Base-by-base conservation (phyloP, 2,888 invertebrate species). In the Mycalesis mineus region DNA sequence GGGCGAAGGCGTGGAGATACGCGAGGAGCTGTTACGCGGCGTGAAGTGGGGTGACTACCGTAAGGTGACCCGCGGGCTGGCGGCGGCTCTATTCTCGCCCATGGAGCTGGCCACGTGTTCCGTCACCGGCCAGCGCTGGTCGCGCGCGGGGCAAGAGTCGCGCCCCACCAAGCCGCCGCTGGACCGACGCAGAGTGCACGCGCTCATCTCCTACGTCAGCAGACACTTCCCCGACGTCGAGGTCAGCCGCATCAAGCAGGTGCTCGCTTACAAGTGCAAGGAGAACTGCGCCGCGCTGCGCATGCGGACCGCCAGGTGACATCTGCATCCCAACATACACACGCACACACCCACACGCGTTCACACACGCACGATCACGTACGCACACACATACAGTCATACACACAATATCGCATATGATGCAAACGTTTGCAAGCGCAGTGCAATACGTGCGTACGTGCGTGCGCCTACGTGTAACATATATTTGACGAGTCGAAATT, bases 1-100 rank as follows among this genome's bases (percentile, higher is more conserved):
- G 69, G 94, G 93, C 47, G 94, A 94, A 71, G 94, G 94, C 60
- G 93, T 94, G 64, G 93, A 94, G 79, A 92, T 94, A 57, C 92
- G 92, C 75, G 94, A 93, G 73, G 93, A 94, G 74, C 89, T 94
- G 73, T 82, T 94, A 60, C 91, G 93, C 57, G 92, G 93, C 54
- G 93, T 94, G 29, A 94, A 94, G 77, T 94, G 94, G 94, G 93
- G 92, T 61, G 94, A 94, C 82, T 94, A 94, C 71, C 83, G 94
- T 64, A 94, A 94, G 79, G 88, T 94, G 80, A 94, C 94, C 49
- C 90, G 94, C 39, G 94, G 94, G 44, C 79, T 94, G 71, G 94
- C 94, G 14, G 94, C 94, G n/a, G 93, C 94, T 67, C 77, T 94
- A 65, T 94, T 94, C 80, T 93, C 94, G 68, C 94, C 94, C 8